phyloP scores from a whole-genome alignment of 2,797 vertebrate species.

The Ptychadena robeensis region DNA sequence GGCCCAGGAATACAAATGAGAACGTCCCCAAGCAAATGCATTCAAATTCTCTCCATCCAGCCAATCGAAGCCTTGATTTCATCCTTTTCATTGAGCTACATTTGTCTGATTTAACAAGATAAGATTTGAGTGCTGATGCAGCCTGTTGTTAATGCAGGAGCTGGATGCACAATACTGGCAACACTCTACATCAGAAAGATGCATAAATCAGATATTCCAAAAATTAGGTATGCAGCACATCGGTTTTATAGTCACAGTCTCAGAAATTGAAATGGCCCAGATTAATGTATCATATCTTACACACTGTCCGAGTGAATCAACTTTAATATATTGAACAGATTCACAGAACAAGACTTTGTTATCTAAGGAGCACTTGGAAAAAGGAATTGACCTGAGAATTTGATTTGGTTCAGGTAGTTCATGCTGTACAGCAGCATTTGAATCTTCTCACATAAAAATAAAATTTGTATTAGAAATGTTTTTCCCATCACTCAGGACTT shows the following conservation, averaged over 20 bases:
- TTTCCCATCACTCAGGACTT: constrained; percentile 75
- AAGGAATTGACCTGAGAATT: constrained; percentile 88
- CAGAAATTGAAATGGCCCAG: constrained; percentile 89
- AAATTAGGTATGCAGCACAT: constrained; percentile 94
- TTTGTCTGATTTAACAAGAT: constrained; percentile 98
- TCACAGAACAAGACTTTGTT: constrained; percentile 89
- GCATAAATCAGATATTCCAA: constrained; percentile 93
- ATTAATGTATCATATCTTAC: constrained; percentile 92
- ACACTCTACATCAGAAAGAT: constrained; percentile 83
- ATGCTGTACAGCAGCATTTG: constrained; percentile 82
- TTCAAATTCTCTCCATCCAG: constrained; percentile 83
- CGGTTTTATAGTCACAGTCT: constrained; percentile 90
- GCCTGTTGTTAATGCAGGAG: constrained; percentile 90
- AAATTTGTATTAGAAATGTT: constrained; percentile 87
- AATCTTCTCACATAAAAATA: constrained; percentile 87
- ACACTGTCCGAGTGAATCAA: constrained; percentile 88
- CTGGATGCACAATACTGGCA: constrained; percentile 83
- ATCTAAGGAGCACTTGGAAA: constrained; percentile 88
- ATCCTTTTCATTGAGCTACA: constrained; percentile 90
- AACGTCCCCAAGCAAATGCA: constrained; percentile 79
- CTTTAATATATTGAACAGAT: constrained; percentile 91
- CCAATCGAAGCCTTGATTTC: constrained; percentile 81
- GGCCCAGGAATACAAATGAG: constrained; percentile 55
- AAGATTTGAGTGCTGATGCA: constrained; percentile 95
- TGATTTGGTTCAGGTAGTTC: constrained; percentile 89